Percentiles rank a stretch among this genome's conserved stretches.
phyloP scores from a whole-genome alignment of 2,797 vertebrate species.

The Numenius phaeopus region DNA sequence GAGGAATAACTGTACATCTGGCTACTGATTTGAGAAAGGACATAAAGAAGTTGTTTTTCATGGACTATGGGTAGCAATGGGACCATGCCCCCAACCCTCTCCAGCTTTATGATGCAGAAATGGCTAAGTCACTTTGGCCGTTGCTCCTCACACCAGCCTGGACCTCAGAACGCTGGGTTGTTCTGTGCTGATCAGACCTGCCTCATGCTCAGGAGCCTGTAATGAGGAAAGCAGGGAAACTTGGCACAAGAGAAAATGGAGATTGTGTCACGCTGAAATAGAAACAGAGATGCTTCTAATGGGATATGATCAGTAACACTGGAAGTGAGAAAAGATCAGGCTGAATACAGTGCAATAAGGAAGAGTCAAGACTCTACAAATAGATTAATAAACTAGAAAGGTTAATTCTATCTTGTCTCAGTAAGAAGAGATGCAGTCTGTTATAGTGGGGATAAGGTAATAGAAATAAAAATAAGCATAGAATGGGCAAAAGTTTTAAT shows the following conservation, averaged over 20 bases:
- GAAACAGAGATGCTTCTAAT: background rate
- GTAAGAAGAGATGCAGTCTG: background rate
- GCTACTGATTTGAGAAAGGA: background rate
- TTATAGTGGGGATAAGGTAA: background rate
- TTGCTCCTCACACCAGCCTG: background rate
- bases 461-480: background rate
- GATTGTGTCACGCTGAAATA: background rate
- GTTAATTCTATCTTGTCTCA: background rate
- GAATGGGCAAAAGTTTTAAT: background rate
- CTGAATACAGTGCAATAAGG: background rate
- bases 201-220: accelerated
- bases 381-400: background rate
- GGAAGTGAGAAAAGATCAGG: background rate
- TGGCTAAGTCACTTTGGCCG: background rate
- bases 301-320: background rate
- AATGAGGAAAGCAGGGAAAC: background rate
- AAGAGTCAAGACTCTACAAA: background rate
- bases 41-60: background rate
- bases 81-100: background rate
- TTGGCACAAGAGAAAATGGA: background rate
- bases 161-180: background rate
- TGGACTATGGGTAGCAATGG: background rate
- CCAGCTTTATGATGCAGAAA: background rate
- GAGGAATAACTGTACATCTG: background rate
- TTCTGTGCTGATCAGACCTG: background rate